Percentiles rank a stretch among this genome's conserved stretches.
These are phyloP conservation scores for Psittacula derbiana DNA, from an alignment of 2,797 vertebrate species.

Conservation along the genomic window DNA sequence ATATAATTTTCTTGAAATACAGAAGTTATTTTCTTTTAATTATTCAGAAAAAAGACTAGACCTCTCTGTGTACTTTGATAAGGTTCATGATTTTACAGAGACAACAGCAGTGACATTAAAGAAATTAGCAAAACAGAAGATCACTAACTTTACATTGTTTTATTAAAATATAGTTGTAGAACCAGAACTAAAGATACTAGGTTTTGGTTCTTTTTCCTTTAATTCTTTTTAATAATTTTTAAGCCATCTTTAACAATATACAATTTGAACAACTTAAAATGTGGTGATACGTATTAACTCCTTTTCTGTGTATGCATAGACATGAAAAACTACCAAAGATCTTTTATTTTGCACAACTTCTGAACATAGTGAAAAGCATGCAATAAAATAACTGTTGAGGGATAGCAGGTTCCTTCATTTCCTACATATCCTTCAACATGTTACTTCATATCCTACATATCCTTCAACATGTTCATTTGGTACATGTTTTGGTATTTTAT, in stretches of 20 bases:
- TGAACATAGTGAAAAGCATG: neutral
- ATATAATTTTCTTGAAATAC: neutral
- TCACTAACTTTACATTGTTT: neutral
- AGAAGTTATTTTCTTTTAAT: neutral
- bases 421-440: neutral
- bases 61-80: neutral
- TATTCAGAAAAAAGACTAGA: neutral
- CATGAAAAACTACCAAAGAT: neutral
- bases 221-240: neutral
- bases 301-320: neutral
- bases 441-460: neutral
- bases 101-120: neutral
- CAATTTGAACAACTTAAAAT: neutral
- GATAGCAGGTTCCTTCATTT: neutral
- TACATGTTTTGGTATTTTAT: neutral
- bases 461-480: neutral
- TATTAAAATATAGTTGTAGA: neutral
- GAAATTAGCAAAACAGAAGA: neutral
- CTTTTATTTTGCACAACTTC: neutral
- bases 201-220: neutral
- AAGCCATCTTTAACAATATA: neutral
- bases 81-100: neutral
- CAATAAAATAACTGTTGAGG: neutral
- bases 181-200: neutral
- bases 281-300: neutral